Conservation (phyloP, 1,140 invertebrate genomes). For the Drosophila subobscura region DNA sequence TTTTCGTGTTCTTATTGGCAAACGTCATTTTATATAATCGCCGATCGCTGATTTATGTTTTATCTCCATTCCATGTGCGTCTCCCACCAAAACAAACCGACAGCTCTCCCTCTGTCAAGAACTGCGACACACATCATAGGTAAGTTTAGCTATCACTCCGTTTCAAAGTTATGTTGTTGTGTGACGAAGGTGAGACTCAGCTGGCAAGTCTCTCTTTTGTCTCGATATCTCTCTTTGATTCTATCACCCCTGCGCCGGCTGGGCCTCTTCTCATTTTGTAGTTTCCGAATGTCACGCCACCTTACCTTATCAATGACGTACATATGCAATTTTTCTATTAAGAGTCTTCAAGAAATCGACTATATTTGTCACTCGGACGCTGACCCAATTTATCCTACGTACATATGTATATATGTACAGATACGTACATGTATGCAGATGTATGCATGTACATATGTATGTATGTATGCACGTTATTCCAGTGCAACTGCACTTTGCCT, state of each 20-base stretch:
- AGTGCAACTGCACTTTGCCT: constrained; percentile 40
- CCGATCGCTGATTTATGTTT: constrained; percentile 31
- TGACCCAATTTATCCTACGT: constrained; percentile 55
- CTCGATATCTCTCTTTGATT: constrained; percentile 7
- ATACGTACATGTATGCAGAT: not conserved
- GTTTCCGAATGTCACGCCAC: constrained; percentile 65
- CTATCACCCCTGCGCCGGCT: constrained; percentile 28
- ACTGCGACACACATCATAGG: constrained; percentile 24
- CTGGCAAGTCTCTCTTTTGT: constrained; percentile 29
- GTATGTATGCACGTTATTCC: constrained; percentile 1
- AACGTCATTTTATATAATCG: constrained; percentile 52
- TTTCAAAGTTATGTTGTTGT: not conserved
- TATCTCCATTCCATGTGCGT: constrained; percentile 40
- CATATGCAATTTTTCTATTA: constrained; percentile 14
- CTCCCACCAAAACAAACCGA: constrained; percentile 1
- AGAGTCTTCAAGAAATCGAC: constrained; percentile 26
- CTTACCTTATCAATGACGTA: constrained; percentile 66
- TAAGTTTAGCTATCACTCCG: constrained; percentile 15
- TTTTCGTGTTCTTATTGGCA: constrained; percentile 29
- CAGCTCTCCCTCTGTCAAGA: constrained; percentile 7
- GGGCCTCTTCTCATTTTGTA: constrained; percentile 15
- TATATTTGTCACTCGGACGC: constrained; percentile 1
- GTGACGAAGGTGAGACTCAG: constrained; percentile 1
- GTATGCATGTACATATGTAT: too few relatives aligned
- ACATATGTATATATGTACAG: too few relatives aligned